Percentiles rank a stretch among this genome's conserved stretches.
These are phyloP conservation scores for Lacerta bilineata DNA, from an alignment of 2,797 vertebrate species.

Conservation along the genomic window DNA sequence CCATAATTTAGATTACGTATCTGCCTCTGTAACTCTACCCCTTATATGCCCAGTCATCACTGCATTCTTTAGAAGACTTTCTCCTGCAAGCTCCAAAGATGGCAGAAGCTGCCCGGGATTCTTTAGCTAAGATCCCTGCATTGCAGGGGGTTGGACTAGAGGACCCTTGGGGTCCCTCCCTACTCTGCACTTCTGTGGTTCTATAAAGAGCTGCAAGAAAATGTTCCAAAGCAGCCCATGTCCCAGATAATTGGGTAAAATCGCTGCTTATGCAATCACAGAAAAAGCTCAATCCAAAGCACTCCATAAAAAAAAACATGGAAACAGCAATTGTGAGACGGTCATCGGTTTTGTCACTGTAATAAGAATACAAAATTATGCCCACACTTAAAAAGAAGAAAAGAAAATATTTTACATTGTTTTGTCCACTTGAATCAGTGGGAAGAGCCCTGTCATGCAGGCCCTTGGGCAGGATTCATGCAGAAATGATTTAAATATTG, in stretches of 20 bases:
- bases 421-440: constrained; percentile 24
- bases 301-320: constrained; percentile 48
- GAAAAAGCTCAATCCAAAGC: constrained; percentile 21
- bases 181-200: too few species aligned
- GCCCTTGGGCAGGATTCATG: constrained; percentile 28
- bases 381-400: too few species aligned
- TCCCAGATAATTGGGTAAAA: constrained; percentile 47
- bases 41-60: too few species aligned
- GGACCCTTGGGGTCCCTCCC: too few species aligned
- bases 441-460: background rate
- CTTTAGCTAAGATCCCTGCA: too few species aligned
- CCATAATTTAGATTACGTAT: too few species aligned
- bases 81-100: too few species aligned
- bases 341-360: constrained; percentile 52
- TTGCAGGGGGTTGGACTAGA: too few species aligned
- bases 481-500: constrained; percentile 34
- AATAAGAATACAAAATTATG: constrained; percentile 37
- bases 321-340: constrained; percentile 49
- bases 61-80: too few species aligned
- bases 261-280: constrained; percentile 43
- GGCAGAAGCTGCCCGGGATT: too few species aligned
- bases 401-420: background rate
- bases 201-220: too few species aligned
- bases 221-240: constrained; percentile 24
- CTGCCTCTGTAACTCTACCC: too few species aligned